Evolutionary conservation across 2,113 vertebrate species (phyloP), one percentile per base, ranked within the genome.

Genomic region (Melozone crissalis): DNA sequence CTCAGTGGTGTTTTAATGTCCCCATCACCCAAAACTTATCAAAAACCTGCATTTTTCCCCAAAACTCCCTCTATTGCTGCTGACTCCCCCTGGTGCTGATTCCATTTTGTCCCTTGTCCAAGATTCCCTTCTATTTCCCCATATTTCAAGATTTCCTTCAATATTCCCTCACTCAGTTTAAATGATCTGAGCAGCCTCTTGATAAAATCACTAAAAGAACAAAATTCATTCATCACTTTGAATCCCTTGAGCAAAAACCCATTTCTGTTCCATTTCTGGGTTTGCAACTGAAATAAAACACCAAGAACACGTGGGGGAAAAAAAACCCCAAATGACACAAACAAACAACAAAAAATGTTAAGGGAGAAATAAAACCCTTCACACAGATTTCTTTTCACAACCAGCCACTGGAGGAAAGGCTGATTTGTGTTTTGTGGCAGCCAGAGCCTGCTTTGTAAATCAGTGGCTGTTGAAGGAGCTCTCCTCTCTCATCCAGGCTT

Each of bases 1-100:
- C 18, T n/a, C 17, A 8, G 3, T 5, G 8, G 7, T 62, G 19
- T 30, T 69, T 47, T 33, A 12, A 44, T 24, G 30, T 6, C 7
- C 9, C 9, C 28, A 43, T 2, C 33, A 37, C 26, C 7, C 30
- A 35, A 67, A 81, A 55, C 0, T 0, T 2, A 9, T 2, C 58
- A 15, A 67, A n/a, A 62, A 81, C 0, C 13, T 14, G 0, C 35
- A 0, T 72, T 52, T 71, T 67, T 23, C 24, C 11, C 15, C 13
- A 35, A 71, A 24, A 16, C 8, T 35, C 22, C 22, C 68, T 6
- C 18, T 19, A 1, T 1, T 22, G 3, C 68, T 68, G 15, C 39
- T 39, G 49, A 47, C 13, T 52, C 43, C 19, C 13, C 9, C 18
- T 10, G 10, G 9, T 4, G 18, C 15, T n/a, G 12, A 14, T 31